Conservation (phyloP, 2,888 invertebrate genomes). For the Cerastis leucographa region DNA sequence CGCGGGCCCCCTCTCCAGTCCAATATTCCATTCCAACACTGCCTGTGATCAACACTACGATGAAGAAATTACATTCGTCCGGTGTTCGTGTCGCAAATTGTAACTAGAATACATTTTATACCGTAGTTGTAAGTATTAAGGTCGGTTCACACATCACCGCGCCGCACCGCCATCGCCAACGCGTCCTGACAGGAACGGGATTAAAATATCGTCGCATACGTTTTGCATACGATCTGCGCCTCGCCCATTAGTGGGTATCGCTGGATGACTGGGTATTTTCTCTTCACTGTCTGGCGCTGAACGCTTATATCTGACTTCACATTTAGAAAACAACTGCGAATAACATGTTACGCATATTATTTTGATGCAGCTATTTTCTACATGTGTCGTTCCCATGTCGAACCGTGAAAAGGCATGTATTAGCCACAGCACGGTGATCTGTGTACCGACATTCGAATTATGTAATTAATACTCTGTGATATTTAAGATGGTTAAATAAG, state of each 20-base stretch:
- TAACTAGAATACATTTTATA: constrained; percentile 73
- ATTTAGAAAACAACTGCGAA: constrained; percentile 56
- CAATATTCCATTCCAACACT: constrained; percentile 83
- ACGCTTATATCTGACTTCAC: constrained; percentile 64
- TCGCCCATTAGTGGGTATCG: constrained; percentile 61
- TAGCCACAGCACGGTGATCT: constrained; percentile 50
- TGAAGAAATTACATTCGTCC: constrained; percentile 87
- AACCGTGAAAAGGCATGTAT: constrained; percentile 54
- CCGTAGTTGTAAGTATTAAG: constrained; percentile 63
- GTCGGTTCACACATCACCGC: constrained; percentile 62
- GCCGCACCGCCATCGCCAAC: constrained; percentile 41
- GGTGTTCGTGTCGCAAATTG: constrained; percentile 83
- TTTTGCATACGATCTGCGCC: constrained; percentile 66
- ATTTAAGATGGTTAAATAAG: constrained; percentile 84
- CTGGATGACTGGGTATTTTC: constrained; percentile 58
- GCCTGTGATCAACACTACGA: constrained; percentile 85
- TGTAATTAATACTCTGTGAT: constrained; percentile 87
- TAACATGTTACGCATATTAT: constrained; percentile 34
- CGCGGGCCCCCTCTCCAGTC: constrained; percentile 65
- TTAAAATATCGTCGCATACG: constrained; percentile 66
- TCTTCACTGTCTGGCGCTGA: constrained; percentile 53
- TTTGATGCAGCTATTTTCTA: constrained; percentile 54
- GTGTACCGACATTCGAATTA: constrained; percentile 69
- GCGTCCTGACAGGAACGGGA: constrained; percentile 57
- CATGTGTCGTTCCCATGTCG: constrained; percentile 52